Evolutionary conservation across 2,888 invertebrate genomes (phyloP).

Genomic region (Deilephila porcellus): DNA sequence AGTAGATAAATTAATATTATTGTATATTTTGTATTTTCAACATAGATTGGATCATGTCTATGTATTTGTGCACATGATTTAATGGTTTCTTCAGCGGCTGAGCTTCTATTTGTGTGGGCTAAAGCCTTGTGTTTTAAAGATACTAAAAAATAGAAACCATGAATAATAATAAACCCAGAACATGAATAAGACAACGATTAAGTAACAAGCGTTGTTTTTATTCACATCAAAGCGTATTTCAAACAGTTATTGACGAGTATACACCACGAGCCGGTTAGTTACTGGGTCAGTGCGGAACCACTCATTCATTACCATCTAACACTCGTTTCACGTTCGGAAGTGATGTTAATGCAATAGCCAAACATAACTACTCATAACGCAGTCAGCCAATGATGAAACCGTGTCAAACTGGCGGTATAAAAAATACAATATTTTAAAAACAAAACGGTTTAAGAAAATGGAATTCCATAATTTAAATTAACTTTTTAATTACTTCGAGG

Average conservation of each 20-base stretch:
- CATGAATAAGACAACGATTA: not conserved
- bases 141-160: not conserved
- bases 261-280: constrained; percentile 7
- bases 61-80: too few species aligned
- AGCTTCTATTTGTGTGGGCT: too few species aligned
- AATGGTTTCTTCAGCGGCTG: too few species aligned
- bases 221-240: constrained; percentile 5
- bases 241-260: constrained; percentile 19
- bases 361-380: not conserved
- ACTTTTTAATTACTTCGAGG: constrained; percentile 10
- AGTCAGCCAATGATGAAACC: not conserved
- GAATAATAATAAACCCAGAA: not conserved
- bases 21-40: too few species aligned
- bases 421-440: constrained; percentile 3
- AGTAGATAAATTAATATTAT: too few species aligned
- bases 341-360: constrained; percentile 19
- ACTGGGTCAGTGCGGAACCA: constrained; percentile 37
- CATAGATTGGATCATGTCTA: too few species aligned
- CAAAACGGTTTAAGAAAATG: not conserved
- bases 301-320: constrained; percentile 43
- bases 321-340: constrained; percentile 45
- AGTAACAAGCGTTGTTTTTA: not conserved
- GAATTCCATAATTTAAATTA: not conserved
- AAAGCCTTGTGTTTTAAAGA: too few species aligned
- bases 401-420: not conserved